Evolutionary conservation across 2,113 vertebrate species (phyloP).

Genomic region (Neopipo cinnamomea): DNA sequence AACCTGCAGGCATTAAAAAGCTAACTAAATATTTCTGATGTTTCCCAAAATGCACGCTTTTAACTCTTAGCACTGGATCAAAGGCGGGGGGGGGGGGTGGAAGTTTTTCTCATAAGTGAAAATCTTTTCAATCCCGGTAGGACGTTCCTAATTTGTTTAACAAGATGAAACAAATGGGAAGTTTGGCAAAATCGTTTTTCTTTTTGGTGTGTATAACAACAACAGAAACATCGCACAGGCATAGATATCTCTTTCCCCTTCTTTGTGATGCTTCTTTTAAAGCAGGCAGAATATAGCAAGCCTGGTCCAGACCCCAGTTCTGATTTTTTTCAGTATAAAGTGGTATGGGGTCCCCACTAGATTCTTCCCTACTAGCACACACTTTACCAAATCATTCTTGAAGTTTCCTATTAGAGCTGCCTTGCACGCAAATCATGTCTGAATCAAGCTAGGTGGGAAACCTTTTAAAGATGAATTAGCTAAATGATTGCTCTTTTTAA

Average conservation of each 20-base stretch:
- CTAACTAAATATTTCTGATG: not conserved
- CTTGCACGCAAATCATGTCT: conserved; percentile 38
- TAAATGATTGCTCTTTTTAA: conserved; percentile 29
- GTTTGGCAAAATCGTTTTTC: not conserved
- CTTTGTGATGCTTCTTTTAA: not conserved
- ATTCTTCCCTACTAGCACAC: not conserved
- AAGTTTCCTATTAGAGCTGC: not conserved
- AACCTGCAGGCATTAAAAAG: not conserved
- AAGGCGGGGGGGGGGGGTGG: not conserved
- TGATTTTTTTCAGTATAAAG: not conserved
- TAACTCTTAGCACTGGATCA: not conserved
- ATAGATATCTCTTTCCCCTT: not conserved
- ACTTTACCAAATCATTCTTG: not conserved
- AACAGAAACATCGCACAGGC: not conserved
- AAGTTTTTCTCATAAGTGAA: not conserved
- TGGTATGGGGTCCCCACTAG: not conserved
- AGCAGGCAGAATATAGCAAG: not conserved
- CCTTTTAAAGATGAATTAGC: conserved; percentile 49
- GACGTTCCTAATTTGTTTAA: not conserved
- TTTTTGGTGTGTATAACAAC: not conserved
- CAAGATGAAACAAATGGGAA: not conserved
- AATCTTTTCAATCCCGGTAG: not conserved
- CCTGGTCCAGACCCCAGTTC: not conserved
- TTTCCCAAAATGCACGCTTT: not conserved
- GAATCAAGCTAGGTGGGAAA: conserved; percentile 21